These are phyloP conservation scores for Chamaetylas fuelleborni DNA, from an alignment of 2,113 vertebrate species.

Conservation along the genomic window DNA sequence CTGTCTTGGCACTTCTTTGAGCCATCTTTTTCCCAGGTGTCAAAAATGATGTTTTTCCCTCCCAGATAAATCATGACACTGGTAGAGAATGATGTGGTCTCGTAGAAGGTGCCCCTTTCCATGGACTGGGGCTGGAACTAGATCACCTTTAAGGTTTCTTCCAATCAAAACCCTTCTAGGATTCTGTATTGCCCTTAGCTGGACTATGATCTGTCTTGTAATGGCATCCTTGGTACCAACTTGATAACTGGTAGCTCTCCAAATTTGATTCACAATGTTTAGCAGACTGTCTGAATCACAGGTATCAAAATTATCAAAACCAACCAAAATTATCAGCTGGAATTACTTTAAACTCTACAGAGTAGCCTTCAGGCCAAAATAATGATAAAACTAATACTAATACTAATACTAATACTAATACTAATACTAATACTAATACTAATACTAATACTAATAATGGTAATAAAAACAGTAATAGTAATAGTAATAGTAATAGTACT, in stretches of 20 bases:
- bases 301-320: background rate
- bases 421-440: too few species aligned
- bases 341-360: background rate
- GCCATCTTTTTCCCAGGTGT: background rate
- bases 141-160: background rate
- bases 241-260: background rate
- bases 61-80: rapidly evolving
- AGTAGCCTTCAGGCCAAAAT: background rate
- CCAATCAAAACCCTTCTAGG: background rate
- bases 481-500: too few species aligned
- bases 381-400: too few species aligned
- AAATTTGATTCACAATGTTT: background rate
- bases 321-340: background rate
- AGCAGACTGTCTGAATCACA: background rate
- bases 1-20: background rate
- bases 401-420: too few species aligned
- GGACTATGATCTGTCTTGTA: background rate
- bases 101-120: background rate
- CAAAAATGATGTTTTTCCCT: rapidly evolving
- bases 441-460: too few species aligned
- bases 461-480: too few species aligned
- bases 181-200: background rate
- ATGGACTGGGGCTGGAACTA: rapidly evolving
- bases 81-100: rapidly evolving
- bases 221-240: rapidly evolving